A percentile compares a stretch with the other conserved stretches of the same genome.
Evolutionary conservation across 1,140 invertebrate genomes (phyloP).

Genomic region (Drosophila sucinea): DNA sequence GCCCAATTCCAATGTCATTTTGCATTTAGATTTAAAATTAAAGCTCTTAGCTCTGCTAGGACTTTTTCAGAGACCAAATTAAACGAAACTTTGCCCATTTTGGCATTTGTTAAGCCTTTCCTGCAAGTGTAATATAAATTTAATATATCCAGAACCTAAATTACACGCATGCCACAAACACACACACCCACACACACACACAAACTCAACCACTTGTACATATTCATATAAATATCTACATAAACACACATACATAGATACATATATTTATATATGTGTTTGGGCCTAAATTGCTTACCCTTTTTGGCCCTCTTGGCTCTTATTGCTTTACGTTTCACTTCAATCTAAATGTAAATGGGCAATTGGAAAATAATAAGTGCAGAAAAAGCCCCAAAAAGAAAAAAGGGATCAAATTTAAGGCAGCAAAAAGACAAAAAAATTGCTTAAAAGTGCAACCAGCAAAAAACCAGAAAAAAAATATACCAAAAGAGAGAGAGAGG

Average conservation of each 20-base stretch:
- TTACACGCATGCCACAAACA: not conserved
- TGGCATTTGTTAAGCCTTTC: not conserved
- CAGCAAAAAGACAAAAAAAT: constrained; percentile 28
- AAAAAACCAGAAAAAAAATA: not conserved
- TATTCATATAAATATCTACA: constrained; percentile 7
- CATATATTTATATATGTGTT: constrained; percentile 9
- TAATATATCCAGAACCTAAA: not conserved
- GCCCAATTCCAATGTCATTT: not conserved
- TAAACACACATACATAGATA: not conserved
- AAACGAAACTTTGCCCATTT: constrained; percentile 3
- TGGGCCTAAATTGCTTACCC: constrained; percentile 18
- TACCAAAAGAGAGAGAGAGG: not conserved
- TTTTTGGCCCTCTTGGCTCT: constrained; percentile 19
- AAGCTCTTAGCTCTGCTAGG: not conserved
- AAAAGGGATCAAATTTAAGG: constrained; percentile 32
- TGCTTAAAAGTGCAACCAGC: constrained; percentile 1
- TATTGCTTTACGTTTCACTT: constrained; percentile 52
- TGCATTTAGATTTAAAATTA: not conserved
- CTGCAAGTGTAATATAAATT: not conserved
- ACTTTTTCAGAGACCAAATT: too few species aligned
- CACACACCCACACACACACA: not conserved
- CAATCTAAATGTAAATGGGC: constrained; percentile 77
- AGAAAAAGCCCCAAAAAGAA: constrained; percentile 8
- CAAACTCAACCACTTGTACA: not conserved
- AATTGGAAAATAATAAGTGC: constrained; percentile 53